phyloP scores from a whole-genome alignment of 2,113 vertebrate species.

The Clupea harengus region DNA sequence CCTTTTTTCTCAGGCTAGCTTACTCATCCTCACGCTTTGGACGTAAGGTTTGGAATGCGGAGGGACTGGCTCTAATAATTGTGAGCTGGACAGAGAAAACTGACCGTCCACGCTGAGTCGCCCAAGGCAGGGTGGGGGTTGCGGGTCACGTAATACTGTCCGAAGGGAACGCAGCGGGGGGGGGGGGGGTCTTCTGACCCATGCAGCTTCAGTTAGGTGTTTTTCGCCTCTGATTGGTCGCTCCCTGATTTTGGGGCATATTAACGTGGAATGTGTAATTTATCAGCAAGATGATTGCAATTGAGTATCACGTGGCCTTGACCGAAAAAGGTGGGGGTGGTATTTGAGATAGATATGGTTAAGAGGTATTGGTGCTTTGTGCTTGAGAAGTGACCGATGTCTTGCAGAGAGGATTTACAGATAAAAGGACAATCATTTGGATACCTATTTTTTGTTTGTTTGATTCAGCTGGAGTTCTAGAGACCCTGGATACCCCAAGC shows the following conservation, averaged over 20 bases:
- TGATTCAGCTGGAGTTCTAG: conserved; percentile 41
- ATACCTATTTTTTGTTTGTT: conserved; percentile 18
- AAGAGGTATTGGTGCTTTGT: conserved; percentile 47
- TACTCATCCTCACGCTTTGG: background rate
- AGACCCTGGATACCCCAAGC: conserved; percentile 49
- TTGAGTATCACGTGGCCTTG: conserved; percentile 71
- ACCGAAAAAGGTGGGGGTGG: conserved; percentile 53
- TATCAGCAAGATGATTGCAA: conserved; percentile 62
- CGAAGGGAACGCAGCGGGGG: conserved; percentile 17
- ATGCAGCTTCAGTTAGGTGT: conserved; percentile 57
- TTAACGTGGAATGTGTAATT: conserved; percentile 74
- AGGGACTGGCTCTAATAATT: conserved; percentile 20
- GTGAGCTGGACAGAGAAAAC: conserved; percentile 15
- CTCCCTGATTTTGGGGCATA: conserved; percentile 55
- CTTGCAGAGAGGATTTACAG: conserved; percentile 35
- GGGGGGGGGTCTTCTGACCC: conserved; percentile 18
- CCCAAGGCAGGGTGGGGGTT: conserved; percentile 1
- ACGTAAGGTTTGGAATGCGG: conserved; percentile 15
- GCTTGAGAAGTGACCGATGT: conserved; percentile 38
- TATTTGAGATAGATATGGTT: conserved; percentile 48
- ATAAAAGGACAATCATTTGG: conserved; percentile 31
- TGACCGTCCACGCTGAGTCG: conserved; percentile 22
- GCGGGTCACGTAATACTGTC: conserved; percentile 38
- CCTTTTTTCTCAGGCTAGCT: background rate
- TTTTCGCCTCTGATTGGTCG: conserved; percentile 71